Evolutionary conservation across 1,140 invertebrate species (phyloP).

Genomic region (Teleopsis dalmanni): DNA sequence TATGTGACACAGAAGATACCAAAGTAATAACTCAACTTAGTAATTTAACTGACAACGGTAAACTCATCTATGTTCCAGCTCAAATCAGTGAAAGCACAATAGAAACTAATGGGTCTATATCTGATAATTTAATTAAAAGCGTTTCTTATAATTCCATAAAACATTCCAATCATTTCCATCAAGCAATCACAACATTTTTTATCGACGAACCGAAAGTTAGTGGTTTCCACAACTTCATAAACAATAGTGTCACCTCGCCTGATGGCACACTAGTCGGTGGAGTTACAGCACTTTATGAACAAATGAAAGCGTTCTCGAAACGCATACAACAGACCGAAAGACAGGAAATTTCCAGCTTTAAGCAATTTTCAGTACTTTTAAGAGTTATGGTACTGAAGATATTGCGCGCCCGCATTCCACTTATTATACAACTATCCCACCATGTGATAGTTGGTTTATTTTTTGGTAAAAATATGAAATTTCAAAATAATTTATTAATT

Average conservation of each 20-base stretch:
- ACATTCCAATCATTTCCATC: slow-evolving; percentile 15
- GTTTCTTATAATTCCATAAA: background rate
- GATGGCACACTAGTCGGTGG: slow-evolving; percentile 34
- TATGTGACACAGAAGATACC: slow-evolving; percentile 39
- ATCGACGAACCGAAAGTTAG: slow-evolving; percentile 30
- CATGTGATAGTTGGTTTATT: slow-evolving; percentile 52
- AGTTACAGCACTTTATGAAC: slow-evolving; percentile 25
- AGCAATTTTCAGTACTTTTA: slow-evolving; percentile 35
- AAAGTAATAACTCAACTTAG: slow-evolving; percentile 35
- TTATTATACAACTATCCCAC: slow-evolving; percentile 54
- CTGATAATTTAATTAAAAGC: background rate
- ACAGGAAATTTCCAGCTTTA: slow-evolving; percentile 27
- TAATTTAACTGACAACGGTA: slow-evolving; percentile 48
- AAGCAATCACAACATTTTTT: slow-evolving; percentile 34
- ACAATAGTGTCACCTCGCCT: no score
- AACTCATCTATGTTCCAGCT: slow-evolving; percentile 34
- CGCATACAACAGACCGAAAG: slow-evolving; percentile 17
- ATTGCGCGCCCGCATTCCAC: slow-evolving; percentile 41
- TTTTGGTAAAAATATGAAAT: slow-evolving; percentile 37
- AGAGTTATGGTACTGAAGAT: slow-evolving; percentile 37
- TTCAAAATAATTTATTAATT: background rate
- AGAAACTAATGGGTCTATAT: background rate
- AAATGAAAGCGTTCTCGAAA: slow-evolving; percentile 31
- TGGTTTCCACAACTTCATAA: slow-evolving; percentile 5
- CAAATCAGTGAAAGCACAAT: background rate